Evolutionary conservation across 2,888 invertebrate genomes (phyloP), one percentile per base, ranked within the genome.

Genomic region (Caenorhabditis sp.): DNA sequence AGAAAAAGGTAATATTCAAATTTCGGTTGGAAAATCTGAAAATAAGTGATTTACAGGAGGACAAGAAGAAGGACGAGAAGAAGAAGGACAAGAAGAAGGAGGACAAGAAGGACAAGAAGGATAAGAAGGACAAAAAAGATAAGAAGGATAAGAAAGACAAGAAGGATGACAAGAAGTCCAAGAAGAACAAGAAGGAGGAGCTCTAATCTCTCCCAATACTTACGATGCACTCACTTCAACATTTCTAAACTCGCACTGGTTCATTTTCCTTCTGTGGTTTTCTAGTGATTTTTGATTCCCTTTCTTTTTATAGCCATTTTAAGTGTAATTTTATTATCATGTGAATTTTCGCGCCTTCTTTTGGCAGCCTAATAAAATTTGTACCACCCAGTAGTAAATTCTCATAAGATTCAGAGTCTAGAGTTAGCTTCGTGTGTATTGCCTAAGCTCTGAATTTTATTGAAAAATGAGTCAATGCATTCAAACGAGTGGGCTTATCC

Each of bases 81-180:
- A 68, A 70, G 58, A 73, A 77, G 70, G 69, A 73, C 1, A 47
- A 84, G 26, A 73, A 77, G 64, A 59, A 86, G 79, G 66, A 87
- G 68, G 68, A 87, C 56, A 68, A 84, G 51, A 61, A 82, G 56
- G 64, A 84, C 41, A 69, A 87, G 72, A 61, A 85, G 24, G 59
- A 84, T 19, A 79, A 85, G 47, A 66, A 80, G 44, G 74, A 82
- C 22, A 73, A 87, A 41, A 80, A 84, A 61, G 72, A 85, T 54
- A 73, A 85, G 59, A 82, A 86, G 80, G 82, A 84, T 66, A 58
- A 77, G 41, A 58, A 58, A n/a, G 35, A 58, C 7, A 66, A 66
- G 49, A 66, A 66, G 49, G 66, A 63, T 24, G 66, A 76, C 41
- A 76, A 79, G 64, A 80, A 82, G 61, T 77, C 73, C 41, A 69